Evolutionary conservation across 2,113 vertebrate genomes (phyloP), one percentile per base, ranked within the genome.

Genomic region (Syrmaticus mikado): DNA sequence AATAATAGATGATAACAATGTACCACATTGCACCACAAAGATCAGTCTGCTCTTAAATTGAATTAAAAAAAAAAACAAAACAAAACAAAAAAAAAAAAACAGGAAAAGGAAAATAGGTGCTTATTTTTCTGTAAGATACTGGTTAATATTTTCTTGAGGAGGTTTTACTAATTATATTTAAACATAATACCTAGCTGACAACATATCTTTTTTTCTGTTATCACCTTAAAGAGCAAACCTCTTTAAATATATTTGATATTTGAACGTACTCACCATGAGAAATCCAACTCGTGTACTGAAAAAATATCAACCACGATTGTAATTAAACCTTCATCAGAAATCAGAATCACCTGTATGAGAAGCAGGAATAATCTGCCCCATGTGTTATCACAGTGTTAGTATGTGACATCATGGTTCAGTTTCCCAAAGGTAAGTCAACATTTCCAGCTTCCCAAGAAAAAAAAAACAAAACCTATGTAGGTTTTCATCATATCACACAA

Each of bases 401-500:
- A 30, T 82, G n/a, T 58, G 36, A 82, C 6, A 48, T 67, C 53
- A 27, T 24, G 3, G 3, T 73, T 86, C 48, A 13, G 5, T 66
- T 82, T 15, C 30, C 58, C 30, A 43, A n/a, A 30, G 40, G 1
- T 45, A 13, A 87, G 8, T 52, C 13, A 77, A 41, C 10, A n/a
- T 94, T 53, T 73, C 17, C 11, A 52, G 7, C 1, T 46, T 57
- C 13, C 8, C 13, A 71, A 72, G 27, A 43, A 65, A 53, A 55
- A 61, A 62, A 34, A 32, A 4, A 0, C 2, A 24, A 50, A 50
- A 16, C 3, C 3, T 32, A 17, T 8, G 10, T 66, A 48, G 3
- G 1, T 65, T 86, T 76, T 40, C 11, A 27, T 61, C n/a, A 64
- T 43, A 38, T 60, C 4, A 38, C 36, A 34, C 3, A 87, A 28